Evolutionary conservation across 1,140 invertebrate species (phyloP), one percentile per base, ranked within the genome.

Genomic region (Carcinoscorpius rotundicauda): DNA sequence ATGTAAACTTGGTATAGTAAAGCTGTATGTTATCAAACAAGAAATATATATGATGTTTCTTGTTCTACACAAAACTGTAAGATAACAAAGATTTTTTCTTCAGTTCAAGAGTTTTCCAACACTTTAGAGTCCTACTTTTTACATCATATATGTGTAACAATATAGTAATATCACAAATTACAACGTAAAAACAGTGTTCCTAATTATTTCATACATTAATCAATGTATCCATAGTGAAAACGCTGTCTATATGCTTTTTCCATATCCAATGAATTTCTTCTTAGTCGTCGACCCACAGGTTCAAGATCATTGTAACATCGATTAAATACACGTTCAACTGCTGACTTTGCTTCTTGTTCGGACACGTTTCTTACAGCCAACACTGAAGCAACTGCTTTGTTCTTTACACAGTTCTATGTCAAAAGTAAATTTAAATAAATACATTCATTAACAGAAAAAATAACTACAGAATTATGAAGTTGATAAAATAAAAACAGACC

Each of bases 221-320:
- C 8, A 48, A 64, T 83, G 78, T 93, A 93, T 48, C 91, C 91
- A 79, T 88, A 91, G 71, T 86, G 82, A 70, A 82, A 79, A 6
- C 83, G 85, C 75, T 95, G 91, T 68, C 81, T 77, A 73, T 87
- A 91, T 0, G 89, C 88, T 78, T 83, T 84, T 3, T 84, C 70
- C 79, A 89, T 88, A 74, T 93, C 87, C 4, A 78, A 73, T 0
- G 87, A 89, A 73, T 87, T 88, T 60, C 87, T 80, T 67, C 88
- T 82, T 61, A 92, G 79, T 67, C 91, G 77, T 72, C 94, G 80
- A 3, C 94, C 94, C 63, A 97, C 82, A 4, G 94, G 94, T 76
- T 98, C 94, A 66, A 97, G 79, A 80, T 98, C 94, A 67, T 84
- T 83, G 74, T 97, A 97, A 77, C 95, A 98, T 75, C 85, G 89